These are phyloP conservation scores for Paraescarpia echinospica DNA, from an alignment of 1,140 invertebrate species.

Conservation along the genomic window DNA sequence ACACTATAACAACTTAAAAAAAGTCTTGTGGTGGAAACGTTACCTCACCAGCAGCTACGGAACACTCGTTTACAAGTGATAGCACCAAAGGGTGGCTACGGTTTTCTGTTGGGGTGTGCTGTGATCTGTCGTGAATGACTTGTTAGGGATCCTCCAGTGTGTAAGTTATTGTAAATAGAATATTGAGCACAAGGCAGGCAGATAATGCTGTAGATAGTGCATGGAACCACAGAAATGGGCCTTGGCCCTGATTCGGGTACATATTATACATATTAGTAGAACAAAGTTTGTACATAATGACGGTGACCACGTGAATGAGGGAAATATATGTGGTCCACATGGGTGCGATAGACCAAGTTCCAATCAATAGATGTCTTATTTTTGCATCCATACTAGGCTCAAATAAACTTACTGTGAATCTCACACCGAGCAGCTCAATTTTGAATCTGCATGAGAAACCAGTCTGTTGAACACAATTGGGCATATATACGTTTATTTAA, in stretches of 20 bases:
- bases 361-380: not conserved
- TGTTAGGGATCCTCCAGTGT: not conserved
- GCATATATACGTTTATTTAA: not conserved
- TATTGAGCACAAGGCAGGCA: not conserved
- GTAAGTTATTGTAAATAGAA: slow-evolving; percentile 2
- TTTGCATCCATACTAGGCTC: not conserved
- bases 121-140: not conserved
- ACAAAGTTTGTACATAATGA: not conserved
- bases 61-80: not conserved
- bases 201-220: not conserved
- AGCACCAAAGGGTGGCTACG: not conserved
- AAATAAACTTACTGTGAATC: not conserved
- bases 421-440: not conserved
- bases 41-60: not conserved
- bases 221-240: not conserved
- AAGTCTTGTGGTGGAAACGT: not conserved
- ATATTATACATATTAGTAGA: not conserved
- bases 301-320: not conserved
- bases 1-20: no score
- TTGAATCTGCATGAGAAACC: not conserved
- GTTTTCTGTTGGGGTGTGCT: not conserved
- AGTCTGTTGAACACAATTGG: no score
- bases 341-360: not conserved
- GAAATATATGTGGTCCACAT: not conserved
- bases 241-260: not conserved